Conservation (phyloP, 2,888 invertebrate species). For the Drosophila tripunctata region DNA sequence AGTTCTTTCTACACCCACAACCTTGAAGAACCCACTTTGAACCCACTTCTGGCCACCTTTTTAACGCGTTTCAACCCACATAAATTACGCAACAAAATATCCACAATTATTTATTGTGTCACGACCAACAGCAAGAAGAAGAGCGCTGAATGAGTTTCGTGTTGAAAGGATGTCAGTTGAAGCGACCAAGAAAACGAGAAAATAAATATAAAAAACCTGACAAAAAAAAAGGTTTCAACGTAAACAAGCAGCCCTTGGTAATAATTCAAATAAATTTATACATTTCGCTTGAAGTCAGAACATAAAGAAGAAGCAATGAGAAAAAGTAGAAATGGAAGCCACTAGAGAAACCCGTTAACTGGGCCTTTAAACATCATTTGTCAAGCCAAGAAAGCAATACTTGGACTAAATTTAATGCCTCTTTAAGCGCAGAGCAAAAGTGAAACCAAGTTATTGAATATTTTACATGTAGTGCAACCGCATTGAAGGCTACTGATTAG, state of each 20-base stretch:
- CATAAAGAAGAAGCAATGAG: neutral
- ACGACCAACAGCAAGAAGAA: slow-evolving; percentile 24
- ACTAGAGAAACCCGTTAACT: slow-evolving; percentile 51
- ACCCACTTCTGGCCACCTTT: slow-evolving; percentile 9
- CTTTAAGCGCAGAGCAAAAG: slow-evolving; percentile 33
- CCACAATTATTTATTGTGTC: slow-evolving; percentile 66
- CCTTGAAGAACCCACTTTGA: neutral
- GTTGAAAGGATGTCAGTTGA: slow-evolving; percentile 56
- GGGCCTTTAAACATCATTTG: slow-evolving; percentile 62
- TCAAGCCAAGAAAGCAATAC: slow-evolving; percentile 39
- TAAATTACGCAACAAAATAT: slow-evolving; percentile 58
- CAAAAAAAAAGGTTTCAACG: slow-evolving; percentile 53
- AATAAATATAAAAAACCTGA: too few relatives aligned
- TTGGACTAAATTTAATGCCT: slow-evolving; percentile 47
- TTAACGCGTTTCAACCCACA: slow-evolving; percentile 44
- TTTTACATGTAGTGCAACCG: neutral
- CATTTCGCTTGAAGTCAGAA: slow-evolving; percentile 36
- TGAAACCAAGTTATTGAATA: slow-evolving; percentile 8
- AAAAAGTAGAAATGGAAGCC: slow-evolving; percentile 16
- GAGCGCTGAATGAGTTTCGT: slow-evolving; percentile 32
- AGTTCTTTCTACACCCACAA: neutral
- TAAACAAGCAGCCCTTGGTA: slow-evolving; percentile 37
- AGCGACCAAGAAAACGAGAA: slow-evolving; percentile 1
- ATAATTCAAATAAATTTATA: slow-evolving; percentile 69
- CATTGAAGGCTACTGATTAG: slow-evolving; percentile 34